Conservation (phyloP, 2,113 vertebrate genomes). For the Brachyhypopomus occidentalis region DNA sequence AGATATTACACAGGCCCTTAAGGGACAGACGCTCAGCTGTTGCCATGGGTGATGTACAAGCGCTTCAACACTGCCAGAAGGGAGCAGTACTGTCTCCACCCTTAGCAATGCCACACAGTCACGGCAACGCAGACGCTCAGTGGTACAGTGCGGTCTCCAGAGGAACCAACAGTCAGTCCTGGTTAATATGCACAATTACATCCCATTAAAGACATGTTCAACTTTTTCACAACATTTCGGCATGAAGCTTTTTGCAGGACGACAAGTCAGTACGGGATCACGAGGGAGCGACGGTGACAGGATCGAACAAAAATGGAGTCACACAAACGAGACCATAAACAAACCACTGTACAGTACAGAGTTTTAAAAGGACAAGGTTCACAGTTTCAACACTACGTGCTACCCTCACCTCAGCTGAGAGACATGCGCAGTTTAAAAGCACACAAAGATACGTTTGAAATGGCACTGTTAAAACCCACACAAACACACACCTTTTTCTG, state of each 20-base stretch:
- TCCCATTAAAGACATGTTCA: not conserved
- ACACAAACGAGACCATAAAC: slow-evolving; percentile 38
- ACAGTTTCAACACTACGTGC: slow-evolving; percentile 62
- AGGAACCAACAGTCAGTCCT: not conserved
- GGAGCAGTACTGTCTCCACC: slow-evolving; percentile 30
- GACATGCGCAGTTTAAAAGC: slow-evolving; percentile 59
- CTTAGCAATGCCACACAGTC: slow-evolving; percentile 22
- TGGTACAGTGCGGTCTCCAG: slow-evolving; percentile 28
- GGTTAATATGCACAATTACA: slow-evolving; percentile 6
- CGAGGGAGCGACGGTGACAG: not conserved
- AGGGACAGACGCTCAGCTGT: not conserved
- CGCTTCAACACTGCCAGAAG: slow-evolving; percentile 35
- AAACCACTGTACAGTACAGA: slow-evolving; percentile 56
- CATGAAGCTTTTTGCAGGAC: not conserved
- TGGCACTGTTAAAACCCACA: not conserved
- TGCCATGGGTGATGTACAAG: slow-evolving; percentile 11
- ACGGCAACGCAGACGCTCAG: slow-evolving; percentile 46
- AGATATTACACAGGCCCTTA: not conserved
- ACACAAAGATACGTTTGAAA: slow-evolving; percentile 53
- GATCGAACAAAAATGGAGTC: not conserved
- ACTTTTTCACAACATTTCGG: slow-evolving; percentile 6
- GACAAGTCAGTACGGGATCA: not conserved
- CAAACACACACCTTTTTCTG: not conserved
- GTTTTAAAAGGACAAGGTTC: slow-evolving; percentile 63
- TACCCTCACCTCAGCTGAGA: slow-evolving; percentile 48